These are phyloP conservation scores for Lamproptera curius DNA, from an alignment of 2,888 invertebrate species.

Conservation along the genomic window DNA sequence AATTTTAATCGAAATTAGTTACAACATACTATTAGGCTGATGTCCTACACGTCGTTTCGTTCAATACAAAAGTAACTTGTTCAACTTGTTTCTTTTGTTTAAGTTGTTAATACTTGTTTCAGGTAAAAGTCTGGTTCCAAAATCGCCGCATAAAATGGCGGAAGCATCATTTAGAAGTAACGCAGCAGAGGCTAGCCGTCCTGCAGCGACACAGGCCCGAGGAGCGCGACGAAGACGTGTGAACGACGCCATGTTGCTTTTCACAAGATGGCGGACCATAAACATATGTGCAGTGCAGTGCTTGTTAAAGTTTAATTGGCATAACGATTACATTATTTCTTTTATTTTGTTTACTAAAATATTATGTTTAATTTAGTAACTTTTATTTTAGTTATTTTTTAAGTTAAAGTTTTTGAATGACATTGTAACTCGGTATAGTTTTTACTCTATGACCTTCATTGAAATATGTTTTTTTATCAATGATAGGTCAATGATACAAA, in stretches of 20 bases:
- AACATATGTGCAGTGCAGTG: slow-evolving; percentile 8
- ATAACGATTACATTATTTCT: neutral
- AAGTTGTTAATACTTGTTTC: slow-evolving; percentile 30
- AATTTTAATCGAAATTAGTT: no score
- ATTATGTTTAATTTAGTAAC: neutral
- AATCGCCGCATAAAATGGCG: slow-evolving; percentile 97
- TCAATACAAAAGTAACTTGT: no score
- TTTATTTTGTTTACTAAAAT: neutral
- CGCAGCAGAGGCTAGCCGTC: slow-evolving; percentile 88
- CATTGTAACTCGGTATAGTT: no score
- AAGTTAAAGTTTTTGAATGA: no score
- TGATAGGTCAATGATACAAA: neutral
- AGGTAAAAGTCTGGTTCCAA: slow-evolving; percentile 96
- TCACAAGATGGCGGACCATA: slow-evolving; percentile 13
- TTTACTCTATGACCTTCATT: no score
- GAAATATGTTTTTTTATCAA: neutral
- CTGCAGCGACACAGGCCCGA: slow-evolving; percentile 66
- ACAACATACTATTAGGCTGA: no score
- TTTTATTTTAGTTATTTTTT: neutral
- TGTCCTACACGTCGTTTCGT: no score
- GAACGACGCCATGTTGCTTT: slow-evolving; percentile 32
- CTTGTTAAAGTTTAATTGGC: neutral
- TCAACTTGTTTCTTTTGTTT: no score
- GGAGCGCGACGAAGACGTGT: slow-evolving; percentile 46
- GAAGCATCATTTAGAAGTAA: slow-evolving; percentile 95